Conservation (phyloP, 2,797 vertebrate genomes). For the Diceros bicornis region DNA sequence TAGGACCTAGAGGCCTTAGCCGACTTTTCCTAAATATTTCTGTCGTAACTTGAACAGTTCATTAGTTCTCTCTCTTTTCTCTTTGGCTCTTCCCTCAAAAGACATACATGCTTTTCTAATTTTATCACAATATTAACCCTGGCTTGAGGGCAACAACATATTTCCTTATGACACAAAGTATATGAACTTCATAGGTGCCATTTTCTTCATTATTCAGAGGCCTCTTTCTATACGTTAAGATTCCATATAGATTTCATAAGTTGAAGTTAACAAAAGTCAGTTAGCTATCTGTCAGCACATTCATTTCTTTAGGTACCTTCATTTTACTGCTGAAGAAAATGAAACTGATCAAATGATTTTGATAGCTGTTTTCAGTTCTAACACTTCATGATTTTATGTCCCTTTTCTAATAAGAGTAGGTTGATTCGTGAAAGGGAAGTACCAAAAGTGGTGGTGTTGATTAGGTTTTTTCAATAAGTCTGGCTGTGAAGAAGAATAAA, state of each 20-base stretch:
- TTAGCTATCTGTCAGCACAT: not conserved
- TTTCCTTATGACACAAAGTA: constrained; percentile 3
- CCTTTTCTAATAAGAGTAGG: not conserved
- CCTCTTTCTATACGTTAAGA: not conserved
- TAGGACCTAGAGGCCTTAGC: not conserved
- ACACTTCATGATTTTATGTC: not conserved
- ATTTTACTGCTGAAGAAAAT: constrained; percentile 1
- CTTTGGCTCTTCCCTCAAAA: not conserved
- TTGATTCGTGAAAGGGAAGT: not conserved
- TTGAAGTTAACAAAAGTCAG: not conserved
- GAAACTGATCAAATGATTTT: not conserved
- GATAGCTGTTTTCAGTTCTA: constrained; percentile 27
- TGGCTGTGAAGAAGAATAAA: not conserved
- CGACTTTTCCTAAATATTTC: not conserved
- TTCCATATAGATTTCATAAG: not conserved
- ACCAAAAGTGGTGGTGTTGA: not conserved
- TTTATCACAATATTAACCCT: not conserved
- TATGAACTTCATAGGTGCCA: not conserved
- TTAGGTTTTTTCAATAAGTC: not conserved
- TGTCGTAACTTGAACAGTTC: not conserved
- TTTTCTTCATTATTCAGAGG: not conserved
- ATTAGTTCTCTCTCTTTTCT: not conserved
- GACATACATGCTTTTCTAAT: not conserved
- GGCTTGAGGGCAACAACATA: not conserved
- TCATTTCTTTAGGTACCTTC: constrained; percentile 11